Evolutionary conservation across 2,888 invertebrate genomes (phyloP), one percentile per base, ranked within the genome.

Genomic region (Cenopis cana): DNA sequence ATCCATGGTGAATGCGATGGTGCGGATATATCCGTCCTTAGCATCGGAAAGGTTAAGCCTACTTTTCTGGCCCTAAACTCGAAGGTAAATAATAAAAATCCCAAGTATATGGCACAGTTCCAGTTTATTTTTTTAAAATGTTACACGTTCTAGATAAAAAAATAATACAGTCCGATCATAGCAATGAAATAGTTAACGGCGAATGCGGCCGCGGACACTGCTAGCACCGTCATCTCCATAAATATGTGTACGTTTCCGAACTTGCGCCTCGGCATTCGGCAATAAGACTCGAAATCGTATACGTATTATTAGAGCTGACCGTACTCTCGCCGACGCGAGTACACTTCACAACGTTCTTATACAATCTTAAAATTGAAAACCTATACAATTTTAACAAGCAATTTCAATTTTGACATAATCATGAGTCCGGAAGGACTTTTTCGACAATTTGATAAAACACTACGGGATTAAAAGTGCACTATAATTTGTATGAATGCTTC

Each of bases 81-180:
- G 14, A 41, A 41, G n/a, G 33, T 14, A 38, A 6, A n/a, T 12
- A 73, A 82, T 80, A 73, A 83, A 88, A 89, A 78, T 78, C 81
- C 76, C 76, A 76, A 68, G 62, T 80, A 85, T 91, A 93, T 93
- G 93, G 93, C 93, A 93, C 93, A 91, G 89, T 90, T 93, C 89
- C 92, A 92, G 91, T 93, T 92, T 93, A 91, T 90, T 92, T 87
- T 89, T 90, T 87, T 80, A n/a, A 87, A n/a, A 86, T 86, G 88
- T 91, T 92, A 92, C 91, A 92, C 90, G 91, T 92, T 89, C 91
- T 91, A 89, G 88, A 89, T 91, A 91, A 91, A 93, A 93, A 91
- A 93, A 93, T 92, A 92, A 92, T 91, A 92, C 92, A 92, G 90
- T 92, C 89, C 88, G 85, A 92, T 91, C 90, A 90, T 70, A 70